Base-by-base conservation (phyloP, 2,113 vertebrate genomes). In the Colistium nudipinnis region DNA sequence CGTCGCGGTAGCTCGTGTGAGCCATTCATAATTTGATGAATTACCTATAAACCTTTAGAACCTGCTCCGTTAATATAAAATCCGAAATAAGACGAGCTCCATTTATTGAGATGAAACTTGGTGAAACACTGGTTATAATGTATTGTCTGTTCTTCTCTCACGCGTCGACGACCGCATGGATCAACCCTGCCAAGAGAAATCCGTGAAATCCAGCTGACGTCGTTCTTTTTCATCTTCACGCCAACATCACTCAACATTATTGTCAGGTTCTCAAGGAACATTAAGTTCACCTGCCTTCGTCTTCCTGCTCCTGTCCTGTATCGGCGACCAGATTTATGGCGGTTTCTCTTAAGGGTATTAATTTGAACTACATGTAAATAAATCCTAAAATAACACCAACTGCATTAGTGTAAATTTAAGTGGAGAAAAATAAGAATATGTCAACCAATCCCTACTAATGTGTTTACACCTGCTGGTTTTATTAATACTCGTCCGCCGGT, bases 221-320 rank as follows among this genome's bases (percentile, higher is more conserved):
- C 70, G 25, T 62, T 80, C 72, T 10, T 3, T 74, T 72, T 43
- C 35, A 75, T 65, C 75, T 74, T 51, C 54, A 80, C 60, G 73
- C 43, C 4, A 38, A 22, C 62, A 10, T 61, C 62, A 27, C n/a
- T n/a, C n/a, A n/a, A n/a, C 38, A 70, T 69, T 59, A 49, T 28
- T 49, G 39, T 51, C 54, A 57, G 20, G 17, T 14, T 55, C 19
- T 67, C 27, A 35, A 11, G 48, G 39, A 28, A 28, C 47, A 56
- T 65, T 41, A 56, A 19, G 30, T 22, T 22, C 49, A 61, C 20
- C 65, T 7, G 52, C 35, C 25, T 9, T 16, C n/a, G 7, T 35
- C 24, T 19, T 57, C 7, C 45, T 48, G 38, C 22, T 24, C 14
- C 38, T 19, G 17, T 53, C 36, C 33, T 62, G 16, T 24, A 27